Base-by-base conservation (phyloP, 2,113 vertebrate species). In the Mesoclemmys tuberculata region DNA sequence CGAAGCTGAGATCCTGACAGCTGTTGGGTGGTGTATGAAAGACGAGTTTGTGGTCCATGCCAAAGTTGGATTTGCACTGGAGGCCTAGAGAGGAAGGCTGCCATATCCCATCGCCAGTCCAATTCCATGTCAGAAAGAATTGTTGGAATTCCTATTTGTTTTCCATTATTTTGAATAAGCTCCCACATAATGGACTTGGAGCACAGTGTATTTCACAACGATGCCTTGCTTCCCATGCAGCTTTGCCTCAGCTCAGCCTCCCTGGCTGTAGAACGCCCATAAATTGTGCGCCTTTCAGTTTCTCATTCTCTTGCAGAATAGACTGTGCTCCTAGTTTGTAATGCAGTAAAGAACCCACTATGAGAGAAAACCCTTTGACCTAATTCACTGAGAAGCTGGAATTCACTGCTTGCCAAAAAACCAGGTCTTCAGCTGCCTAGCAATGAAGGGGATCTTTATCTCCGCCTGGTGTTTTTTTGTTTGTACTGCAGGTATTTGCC, bases 181-280 rank as follows among this genome's bases (percentile, higher is more conserved):
- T 85, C 38, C 21, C 38, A 29, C 48, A 85, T 19, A 35, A 29
- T 21, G 19, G 18, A 10, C 71, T 90, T 38, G 87, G 77, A 46
- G 55, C 71, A 4, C 14, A 41, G 0, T 10, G 61, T 55, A n/a
- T 46, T 93, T 41, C 71, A 89, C 71, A 41, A 81, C 0, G 3
- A 46, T 27, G 49, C 31, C 5, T 18, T 52, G 44, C 41, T 87
- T 85, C 75, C 80, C 48, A 3, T 26, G 81, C 13, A 14, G 51
- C 41, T 87, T 89, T 52, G 7, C 54, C 38, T 48, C 0, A 2
- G 10, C 26, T 41, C 29, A 89, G 18, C 10, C 71, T 52, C 90
- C 9, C 5, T 0, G 0, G 58, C 27, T 0, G 3, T 52, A 68
- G 55, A 44, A 75, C 41, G n/a, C 8, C 5, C 26, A 19, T 38